These are phyloP conservation scores for Neostethus bicornis DNA, from an alignment of 2,797 vertebrate genomes.

Conservation along the genomic window DNA sequence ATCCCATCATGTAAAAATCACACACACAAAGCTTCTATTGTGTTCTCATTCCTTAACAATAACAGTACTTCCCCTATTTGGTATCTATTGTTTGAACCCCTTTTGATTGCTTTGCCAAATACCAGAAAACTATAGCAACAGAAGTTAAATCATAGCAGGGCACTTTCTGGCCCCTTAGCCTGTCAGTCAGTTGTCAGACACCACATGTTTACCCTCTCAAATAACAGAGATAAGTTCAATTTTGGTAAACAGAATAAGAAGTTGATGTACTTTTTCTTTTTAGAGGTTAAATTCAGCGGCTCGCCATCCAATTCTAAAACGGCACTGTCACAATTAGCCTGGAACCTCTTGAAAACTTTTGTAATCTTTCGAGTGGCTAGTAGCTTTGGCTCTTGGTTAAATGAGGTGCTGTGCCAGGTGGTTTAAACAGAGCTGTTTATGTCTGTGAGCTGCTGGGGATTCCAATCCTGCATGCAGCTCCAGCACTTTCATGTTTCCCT, in stretches of 20 bases:
- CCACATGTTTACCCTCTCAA: slow-evolving; percentile 37
- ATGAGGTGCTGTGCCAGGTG: slow-evolving; percentile 64
- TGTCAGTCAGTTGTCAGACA: slow-evolving; percentile 59
- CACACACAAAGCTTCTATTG: slow-evolving; percentile 36
- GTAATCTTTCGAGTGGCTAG: slow-evolving; percentile 42
- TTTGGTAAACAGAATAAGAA: slow-evolving; percentile 53
- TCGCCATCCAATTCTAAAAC: slow-evolving; percentile 49
- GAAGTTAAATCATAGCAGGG: slow-evolving; percentile 61
- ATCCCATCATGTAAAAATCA: slow-evolving; percentile 16
- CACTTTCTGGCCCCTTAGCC: slow-evolving; percentile 65
- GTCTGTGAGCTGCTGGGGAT: slow-evolving; percentile 56
- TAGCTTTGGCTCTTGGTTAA: slow-evolving; percentile 27
- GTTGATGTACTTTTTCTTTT: slow-evolving; percentile 43
- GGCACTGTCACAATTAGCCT: slow-evolving; percentile 43
- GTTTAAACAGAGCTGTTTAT: slow-evolving; percentile 65
- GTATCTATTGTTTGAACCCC: slow-evolving; percentile 42
- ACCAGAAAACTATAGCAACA: slow-evolving; percentile 51
- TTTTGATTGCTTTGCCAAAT: slow-evolving; percentile 36
- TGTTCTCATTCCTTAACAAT: slow-evolving; percentile 62
- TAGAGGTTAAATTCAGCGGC: slow-evolving; percentile 55
- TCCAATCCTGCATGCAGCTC: slow-evolving; percentile 48
- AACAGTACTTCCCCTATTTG: slow-evolving; percentile 41
- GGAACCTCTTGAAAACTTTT: slow-evolving; percentile 47
- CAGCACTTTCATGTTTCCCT: slow-evolving; percentile 75
- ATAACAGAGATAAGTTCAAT: slow-evolving; percentile 46